These are phyloP conservation scores for Ramphastos sulfuratus DNA, from an alignment of 2,113 vertebrate species.

Conservation along the genomic window DNA sequence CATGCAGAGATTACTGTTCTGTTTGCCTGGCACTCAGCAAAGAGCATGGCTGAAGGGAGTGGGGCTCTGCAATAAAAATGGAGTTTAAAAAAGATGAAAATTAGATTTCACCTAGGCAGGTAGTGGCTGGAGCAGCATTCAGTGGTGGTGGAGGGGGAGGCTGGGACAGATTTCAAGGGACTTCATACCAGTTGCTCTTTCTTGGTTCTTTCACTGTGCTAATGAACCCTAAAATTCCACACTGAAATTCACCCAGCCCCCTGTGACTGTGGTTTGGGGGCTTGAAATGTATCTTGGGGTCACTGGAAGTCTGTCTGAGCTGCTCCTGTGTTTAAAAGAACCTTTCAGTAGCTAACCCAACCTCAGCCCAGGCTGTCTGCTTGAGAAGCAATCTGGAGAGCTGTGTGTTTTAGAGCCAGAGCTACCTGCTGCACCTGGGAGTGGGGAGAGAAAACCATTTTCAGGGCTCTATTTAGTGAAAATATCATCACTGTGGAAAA, in stretches of 20 bases:
- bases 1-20: conserved; percentile 77
- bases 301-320: not conserved
- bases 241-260: not conserved
- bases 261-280: not conserved
- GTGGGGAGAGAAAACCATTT: not conserved
- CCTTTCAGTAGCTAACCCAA: not conserved
- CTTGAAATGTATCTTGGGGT: not conserved
- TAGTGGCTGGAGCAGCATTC: not conserved
- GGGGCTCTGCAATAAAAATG: not conserved
- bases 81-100: not conserved
- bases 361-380: not conserved
- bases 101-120: not conserved
- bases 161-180: not conserved
- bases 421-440: accelerated
- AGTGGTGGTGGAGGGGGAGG: not conserved
- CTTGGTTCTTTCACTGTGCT: not conserved
- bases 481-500: not conserved
- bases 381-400: not conserved
- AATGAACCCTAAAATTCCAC: not conserved
- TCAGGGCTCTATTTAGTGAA: not conserved
- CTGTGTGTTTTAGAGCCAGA: accelerated
- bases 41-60: not conserved
- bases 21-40: conserved; percentile 29
- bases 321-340: not conserved
- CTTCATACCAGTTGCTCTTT: not conserved